Evolutionary conservation across 2,888 invertebrate genomes (phyloP).

Genomic region (Campoletis raptor): DNA sequence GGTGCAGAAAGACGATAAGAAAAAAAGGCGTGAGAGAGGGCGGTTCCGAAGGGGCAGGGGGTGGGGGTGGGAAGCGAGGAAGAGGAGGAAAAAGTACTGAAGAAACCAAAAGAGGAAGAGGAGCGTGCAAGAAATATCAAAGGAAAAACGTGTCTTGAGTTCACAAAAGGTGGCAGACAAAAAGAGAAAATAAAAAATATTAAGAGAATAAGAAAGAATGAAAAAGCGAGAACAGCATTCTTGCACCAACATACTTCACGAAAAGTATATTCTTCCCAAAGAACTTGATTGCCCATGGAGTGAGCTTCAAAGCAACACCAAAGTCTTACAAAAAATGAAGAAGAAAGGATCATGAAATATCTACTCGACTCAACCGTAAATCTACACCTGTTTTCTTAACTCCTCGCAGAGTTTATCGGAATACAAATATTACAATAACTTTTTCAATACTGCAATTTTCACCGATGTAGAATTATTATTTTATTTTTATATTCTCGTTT

Average conservation of each 20-base stretch:
- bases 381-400: slow-evolving; percentile 12
- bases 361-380: neutral
- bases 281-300: slow-evolving; percentile 56
- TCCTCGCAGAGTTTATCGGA: neutral
- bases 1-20: slow-evolving; percentile 27
- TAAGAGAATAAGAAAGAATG: neutral
- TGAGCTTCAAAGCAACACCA: slow-evolving; percentile 15
- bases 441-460: neutral
- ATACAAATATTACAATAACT: neutral
- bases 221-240: slow-evolving; percentile 16
- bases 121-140: slow-evolving; percentile 62
- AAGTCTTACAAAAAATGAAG: slow-evolving; percentile 6
- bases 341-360: slow-evolving; percentile 19
- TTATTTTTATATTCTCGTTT: neutral
- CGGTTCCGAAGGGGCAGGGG: too few relatives aligned
- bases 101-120: slow-evolving; percentile 4
- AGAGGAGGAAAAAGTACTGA: neutral
- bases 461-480: neutral
- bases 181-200: neutral
- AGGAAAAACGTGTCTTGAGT: slow-evolving; percentile 60
- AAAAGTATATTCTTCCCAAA: slow-evolving; percentile 35
- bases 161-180: slow-evolving; percentile 1
- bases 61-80: too few relatives aligned
- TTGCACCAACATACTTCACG: slow-evolving; percentile 43
- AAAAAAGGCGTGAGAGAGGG: too few relatives aligned